Evolutionary conservation across 2,113 vertebrate genomes (phyloP), one percentile per base, ranked within the genome.

Genomic region (Merops nubicus): DNA sequence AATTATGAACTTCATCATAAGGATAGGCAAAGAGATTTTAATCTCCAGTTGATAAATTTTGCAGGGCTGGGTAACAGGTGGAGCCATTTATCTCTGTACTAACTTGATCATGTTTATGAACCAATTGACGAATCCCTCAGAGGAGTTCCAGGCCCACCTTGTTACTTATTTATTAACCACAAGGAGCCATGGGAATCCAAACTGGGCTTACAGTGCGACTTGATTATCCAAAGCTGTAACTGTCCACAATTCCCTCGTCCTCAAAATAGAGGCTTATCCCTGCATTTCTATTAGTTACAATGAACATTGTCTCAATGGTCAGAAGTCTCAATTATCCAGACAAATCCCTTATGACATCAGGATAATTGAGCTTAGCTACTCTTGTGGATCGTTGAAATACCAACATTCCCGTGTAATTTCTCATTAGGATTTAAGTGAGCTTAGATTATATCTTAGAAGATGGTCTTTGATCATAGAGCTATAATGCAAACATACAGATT

Each of bases 241-340:
- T 89, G 53, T 70, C 72, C 76, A 84, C 86, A 92, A 33, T 87
- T 94, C 86, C 51, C 79, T 77, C 40, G 84, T 81, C 62, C 62
- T 83, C 91, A 77, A 95, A 94, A 81, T 22, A 93, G 43, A 82
- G 74, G 60, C 89, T 91, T 92, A 90, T 94, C 75, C 72, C 60
- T 85, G 68, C 28, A 42, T 83, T 78, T 94, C 86, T 93, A 84
- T 94, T 95, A 95, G 69, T 92, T 96, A 95, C 91, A 96, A 94
- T 59, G 68, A 93, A 91, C 47, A 62, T 53, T 67, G 64, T 94
- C 91, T 96, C 64, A 45, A 54, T 86, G 93, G 91, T 96, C 92
- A 97, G 89, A 95, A 97, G 87, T 85, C 96, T 95, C 94, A 95
- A 95, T 97, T 96, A 96, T 92, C 78, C 93, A 93, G 90, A 96